Percentiles rank a stretch among this genome's conserved stretches.
Evolutionary conservation across 2,888 invertebrate species (phyloP).

Genomic region (Bibio marci): DNA sequence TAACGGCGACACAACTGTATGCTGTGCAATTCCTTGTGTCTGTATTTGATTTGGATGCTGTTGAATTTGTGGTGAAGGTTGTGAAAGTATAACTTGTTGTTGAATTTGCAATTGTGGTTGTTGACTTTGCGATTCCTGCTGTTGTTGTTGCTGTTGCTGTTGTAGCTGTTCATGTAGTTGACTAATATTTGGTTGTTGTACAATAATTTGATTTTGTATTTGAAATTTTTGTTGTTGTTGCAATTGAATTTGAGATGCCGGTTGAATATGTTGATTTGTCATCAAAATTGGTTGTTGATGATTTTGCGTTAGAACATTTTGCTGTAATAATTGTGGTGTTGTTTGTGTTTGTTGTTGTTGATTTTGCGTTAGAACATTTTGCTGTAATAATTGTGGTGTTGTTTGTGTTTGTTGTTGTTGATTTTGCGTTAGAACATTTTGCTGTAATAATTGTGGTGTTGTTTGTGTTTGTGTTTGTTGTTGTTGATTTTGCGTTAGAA

Average conservation of each 20-base stretch:
- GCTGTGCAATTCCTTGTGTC: neutral
- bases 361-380: no score
- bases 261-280: slow-evolving; percentile 6
- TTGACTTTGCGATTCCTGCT: slow-evolving; percentile 31
- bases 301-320: no score
- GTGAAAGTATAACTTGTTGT: slow-evolving; percentile 29
- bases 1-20: slow-evolving; percentile 19
- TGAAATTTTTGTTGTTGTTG: slow-evolving; percentile 11
- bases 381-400: no score
- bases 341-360: no score
- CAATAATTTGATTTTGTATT: slow-evolving; percentile 10
- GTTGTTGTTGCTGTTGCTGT: slow-evolving; percentile 13
- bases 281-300: slow-evolving; percentile 6
- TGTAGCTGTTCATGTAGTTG: neutral
- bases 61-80: slow-evolving; percentile 25
- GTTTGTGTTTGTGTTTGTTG: no score
- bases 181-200: slow-evolving; percentile 10
- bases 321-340: no score
- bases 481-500: no score
- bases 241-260: slow-evolving; percentile 3
- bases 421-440: no score
- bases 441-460: no score
- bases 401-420: no score
- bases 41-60: slow-evolving; percentile 28
- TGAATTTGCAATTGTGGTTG: slow-evolving; percentile 30